Percentiles rank a stretch among this genome's conserved stretches.
phyloP scores from a whole-genome alignment of 2,797 vertebrate genomes.

The Parauchenoglanis ngamensis region DNA sequence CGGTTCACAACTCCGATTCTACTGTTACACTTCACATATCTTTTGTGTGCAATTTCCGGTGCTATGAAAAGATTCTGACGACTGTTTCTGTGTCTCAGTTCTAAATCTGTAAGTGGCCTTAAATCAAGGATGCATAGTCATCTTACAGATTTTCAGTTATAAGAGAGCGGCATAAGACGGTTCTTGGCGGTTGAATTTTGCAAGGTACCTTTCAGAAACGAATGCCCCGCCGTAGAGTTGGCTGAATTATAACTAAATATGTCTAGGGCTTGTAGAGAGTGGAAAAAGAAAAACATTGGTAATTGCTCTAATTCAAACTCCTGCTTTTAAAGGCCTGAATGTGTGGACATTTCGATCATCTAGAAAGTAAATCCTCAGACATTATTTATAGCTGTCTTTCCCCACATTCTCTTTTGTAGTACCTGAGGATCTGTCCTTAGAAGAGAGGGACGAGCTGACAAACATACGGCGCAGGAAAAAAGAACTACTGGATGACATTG shows the following conservation, averaged over 20 bases:
- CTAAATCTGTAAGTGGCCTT: not conserved
- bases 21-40: not conserved
- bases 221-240: not conserved
- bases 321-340: not conserved
- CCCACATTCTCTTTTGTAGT: conserved; percentile 72
- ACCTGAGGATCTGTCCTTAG: conserved; percentile 90
- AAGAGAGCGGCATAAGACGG: not conserved
- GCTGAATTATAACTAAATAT: not conserved
- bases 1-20: not conserved
- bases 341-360: not conserved
- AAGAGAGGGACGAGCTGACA: conserved; percentile 92
- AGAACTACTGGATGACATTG: conserved; percentile 96
- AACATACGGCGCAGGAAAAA: conserved; percentile 97
- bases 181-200: conserved; percentile 20
- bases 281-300: not conserved
- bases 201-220: not conserved
- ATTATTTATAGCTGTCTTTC: conserved; percentile 13
- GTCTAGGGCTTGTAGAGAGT: not conserved
- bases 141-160: conserved; percentile 25
- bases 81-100: not conserved
- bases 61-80: conserved; percentile 14
- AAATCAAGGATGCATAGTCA: conserved; percentile 11
- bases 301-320: not conserved
- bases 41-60: conserved; percentile 9
- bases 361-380: not conserved